Conservation (phyloP, 2,113 vertebrate genomes). For the Tapirus terrestris region DNA sequence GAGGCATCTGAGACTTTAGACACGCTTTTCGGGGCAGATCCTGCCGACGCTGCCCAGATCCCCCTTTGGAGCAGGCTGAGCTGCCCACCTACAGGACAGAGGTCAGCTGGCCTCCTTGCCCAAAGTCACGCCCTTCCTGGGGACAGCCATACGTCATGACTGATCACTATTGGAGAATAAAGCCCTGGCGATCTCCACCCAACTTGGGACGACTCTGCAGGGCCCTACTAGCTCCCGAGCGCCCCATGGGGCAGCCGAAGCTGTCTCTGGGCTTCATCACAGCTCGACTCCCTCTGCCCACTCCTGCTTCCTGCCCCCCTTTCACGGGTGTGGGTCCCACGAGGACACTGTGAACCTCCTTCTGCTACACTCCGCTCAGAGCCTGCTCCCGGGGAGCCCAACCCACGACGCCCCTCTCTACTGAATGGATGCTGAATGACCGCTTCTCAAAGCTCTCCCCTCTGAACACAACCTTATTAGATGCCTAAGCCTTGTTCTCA, state of each 20-base stretch:
- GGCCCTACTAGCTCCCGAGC: too few relatives aligned
- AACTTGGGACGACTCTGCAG: not conserved
- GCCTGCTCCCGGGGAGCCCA: not conserved
- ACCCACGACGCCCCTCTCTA: not conserved
- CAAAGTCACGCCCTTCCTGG: not conserved
- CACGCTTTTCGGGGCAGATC: too few relatives aligned
- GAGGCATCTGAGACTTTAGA: not conserved
- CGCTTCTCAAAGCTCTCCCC: not conserved
- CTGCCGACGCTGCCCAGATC: too few relatives aligned
- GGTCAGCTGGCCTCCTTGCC: not conserved
- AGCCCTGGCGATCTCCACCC: not conserved
- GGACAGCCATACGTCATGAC: not conserved
- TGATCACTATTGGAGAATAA: not conserved
- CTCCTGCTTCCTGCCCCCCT: not conserved
- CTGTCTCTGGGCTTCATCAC: too few relatives aligned
- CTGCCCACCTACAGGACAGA: too few relatives aligned
- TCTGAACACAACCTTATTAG: not conserved
- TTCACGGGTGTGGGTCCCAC: too few relatives aligned
- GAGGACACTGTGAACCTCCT: accelerated
- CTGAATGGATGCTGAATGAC: not conserved
- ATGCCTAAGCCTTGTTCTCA: not conserved
- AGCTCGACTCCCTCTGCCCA: not conserved
- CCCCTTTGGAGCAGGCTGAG: not conserved
- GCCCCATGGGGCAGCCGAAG: accelerated
- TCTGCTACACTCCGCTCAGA: not conserved